phyloP scores from a whole-genome alignment of 2,797 vertebrate species.

The Chloroceryle inda region DNA sequence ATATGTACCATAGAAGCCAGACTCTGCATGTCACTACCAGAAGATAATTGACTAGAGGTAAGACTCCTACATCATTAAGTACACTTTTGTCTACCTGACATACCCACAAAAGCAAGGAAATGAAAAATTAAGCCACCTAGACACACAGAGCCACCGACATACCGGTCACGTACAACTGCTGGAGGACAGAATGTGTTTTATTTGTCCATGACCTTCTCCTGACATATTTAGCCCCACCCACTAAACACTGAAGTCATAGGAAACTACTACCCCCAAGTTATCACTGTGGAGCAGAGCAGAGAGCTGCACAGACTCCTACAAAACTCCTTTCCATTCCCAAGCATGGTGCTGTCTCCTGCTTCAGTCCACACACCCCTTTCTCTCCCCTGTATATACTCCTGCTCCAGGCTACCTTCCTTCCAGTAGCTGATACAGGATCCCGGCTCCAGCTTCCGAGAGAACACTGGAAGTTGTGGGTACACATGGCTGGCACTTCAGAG shows the following conservation, averaged over 20 bases:
- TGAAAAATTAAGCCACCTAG: background rate
- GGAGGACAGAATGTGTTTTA: background rate
- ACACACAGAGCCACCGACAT: background rate
- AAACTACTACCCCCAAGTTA: background rate
- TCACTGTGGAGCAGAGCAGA: background rate
- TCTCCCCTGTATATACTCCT: background rate
- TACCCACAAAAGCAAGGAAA: background rate
- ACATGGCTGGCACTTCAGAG: background rate
- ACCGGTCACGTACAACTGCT: fast-evolving
- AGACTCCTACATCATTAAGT: background rate
- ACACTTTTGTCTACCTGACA: background rate
- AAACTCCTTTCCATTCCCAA: background rate
- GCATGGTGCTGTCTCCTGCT: background rate
- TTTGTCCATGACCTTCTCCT: background rate
- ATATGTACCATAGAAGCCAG: background rate
- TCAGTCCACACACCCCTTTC: background rate
- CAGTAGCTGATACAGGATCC: background rate
- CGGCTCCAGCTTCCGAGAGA: background rate
- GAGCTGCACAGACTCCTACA: background rate
- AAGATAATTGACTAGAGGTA: background rate
- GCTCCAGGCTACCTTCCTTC: background rate
- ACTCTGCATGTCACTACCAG: background rate
- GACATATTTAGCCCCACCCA: background rate
- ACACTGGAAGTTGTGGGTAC: background rate
- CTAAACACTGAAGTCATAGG: background rate